phyloP scores from a whole-genome alignment of 2,797 vertebrate species.

The Pseudotriccus pelzelni region DNA sequence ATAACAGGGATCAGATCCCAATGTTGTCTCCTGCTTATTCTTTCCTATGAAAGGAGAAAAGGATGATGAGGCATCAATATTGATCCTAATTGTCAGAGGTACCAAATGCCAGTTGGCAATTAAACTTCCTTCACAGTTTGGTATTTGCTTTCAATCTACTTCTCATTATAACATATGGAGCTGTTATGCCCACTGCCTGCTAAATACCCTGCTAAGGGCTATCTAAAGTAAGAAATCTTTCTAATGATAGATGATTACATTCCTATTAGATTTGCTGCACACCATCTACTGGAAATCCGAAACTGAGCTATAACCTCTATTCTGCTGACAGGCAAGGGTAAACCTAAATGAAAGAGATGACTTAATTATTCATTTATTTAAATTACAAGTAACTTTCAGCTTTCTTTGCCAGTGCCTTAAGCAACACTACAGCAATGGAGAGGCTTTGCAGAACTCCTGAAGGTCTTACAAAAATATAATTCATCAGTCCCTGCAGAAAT shows the following conservation, averaged over 20 bases:
- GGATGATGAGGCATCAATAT: not conserved
- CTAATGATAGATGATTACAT: not conserved
- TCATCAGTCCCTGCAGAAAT: not conserved
- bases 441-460: not conserved
- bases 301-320: not conserved
- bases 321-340: not conserved
- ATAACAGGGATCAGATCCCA: not conserved
- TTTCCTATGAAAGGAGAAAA: not conserved
- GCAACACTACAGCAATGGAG: not conserved
- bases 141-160: not conserved
- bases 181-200: not conserved
- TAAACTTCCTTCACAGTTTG: not conserved
- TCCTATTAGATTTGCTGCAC: not conserved
- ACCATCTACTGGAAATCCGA: not conserved
- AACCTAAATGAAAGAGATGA: not conserved
- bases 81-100: not conserved
- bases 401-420: not conserved
- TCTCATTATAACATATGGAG: not conserved
- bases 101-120: not conserved
- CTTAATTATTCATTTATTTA: slow-evolving; percentile 12
- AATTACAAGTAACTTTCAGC: not conserved
- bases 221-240: not conserved
- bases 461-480: not conserved
- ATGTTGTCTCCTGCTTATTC: not conserved
- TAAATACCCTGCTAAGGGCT: not conserved